phyloP scores from a whole-genome alignment of 2,113 vertebrate species.

The human (Homo sapiens) region GRCh38 chr16:27145501-27146000 shows the following conservation, averaged over 20 bases:
- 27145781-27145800: not conserved
- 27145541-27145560: not conserved
- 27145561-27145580: not conserved
- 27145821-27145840: not conserved
- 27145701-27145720: not conserved
- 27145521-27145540: not conserved
- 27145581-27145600: not conserved
- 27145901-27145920: not conserved
- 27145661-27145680: not conserved
- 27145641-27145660: not conserved
- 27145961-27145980: not conserved
- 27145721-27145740: not conserved
- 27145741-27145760: not conserved
- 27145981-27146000: not conserved
- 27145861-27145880: not conserved
- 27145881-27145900: not conserved
- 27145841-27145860: not conserved
- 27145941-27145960: not conserved
- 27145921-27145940: not conserved
- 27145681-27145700: not conserved
- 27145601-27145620: rapidly evolving
- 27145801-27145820: not conserved
- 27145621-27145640: not conserved
- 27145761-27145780: not conserved
- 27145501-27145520: not conserved